Evolutionary conservation across 2,113 vertebrate species (phyloP).

Genomic region (Melanocharis versteri): DNA sequence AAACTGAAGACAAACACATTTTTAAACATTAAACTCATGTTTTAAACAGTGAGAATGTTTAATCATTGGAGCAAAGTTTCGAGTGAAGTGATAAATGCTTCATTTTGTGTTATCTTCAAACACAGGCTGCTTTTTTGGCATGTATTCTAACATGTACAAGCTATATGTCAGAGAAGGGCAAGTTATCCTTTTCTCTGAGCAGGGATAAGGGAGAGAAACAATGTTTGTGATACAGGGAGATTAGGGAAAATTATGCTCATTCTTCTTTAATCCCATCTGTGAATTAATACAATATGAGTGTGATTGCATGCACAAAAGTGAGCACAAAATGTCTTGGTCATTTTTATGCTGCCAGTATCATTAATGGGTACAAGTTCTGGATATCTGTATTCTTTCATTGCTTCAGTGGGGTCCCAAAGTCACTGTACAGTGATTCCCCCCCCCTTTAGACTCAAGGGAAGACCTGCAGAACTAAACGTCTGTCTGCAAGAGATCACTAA

Average conservation of each 20-base stretch:
- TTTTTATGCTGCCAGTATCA: neutral
- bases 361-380: neutral
- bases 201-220: neutral
- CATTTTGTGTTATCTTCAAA: neutral
- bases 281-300: neutral
- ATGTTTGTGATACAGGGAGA: neutral
- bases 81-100: neutral
- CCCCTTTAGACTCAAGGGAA: neutral
- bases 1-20: neutral
- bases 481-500: neutral
- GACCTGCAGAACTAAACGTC: neutral
- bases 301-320: neutral
- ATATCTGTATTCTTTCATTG: neutral
- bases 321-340: neutral
- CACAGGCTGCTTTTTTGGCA: neutral
- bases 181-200: neutral
- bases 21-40: neutral
- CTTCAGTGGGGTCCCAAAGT: neutral
- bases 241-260: neutral
- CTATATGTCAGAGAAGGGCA: neutral
- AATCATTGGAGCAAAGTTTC: neutral
- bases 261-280: neutral
- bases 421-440: rapidly evolving
- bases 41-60: neutral
- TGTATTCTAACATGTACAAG: neutral